Evolutionary conservation across 2,888 invertebrate genomes (phyloP).

Genomic region (Stenodera caucasica): DNA sequence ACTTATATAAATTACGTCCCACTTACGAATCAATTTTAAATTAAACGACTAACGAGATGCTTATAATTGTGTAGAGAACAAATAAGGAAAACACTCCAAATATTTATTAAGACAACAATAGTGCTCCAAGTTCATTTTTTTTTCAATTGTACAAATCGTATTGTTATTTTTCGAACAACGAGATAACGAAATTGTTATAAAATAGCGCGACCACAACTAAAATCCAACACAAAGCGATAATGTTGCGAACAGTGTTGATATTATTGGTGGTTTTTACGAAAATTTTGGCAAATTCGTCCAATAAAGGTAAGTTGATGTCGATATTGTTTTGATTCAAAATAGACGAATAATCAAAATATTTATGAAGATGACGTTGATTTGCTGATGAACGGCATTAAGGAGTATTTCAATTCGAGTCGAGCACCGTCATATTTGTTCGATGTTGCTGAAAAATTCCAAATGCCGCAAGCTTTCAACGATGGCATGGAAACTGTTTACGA

Average conservation of each 20-base stretch:
- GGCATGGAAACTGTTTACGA: constrained; percentile 14
- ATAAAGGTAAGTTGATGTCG: background rate
- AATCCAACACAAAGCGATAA: background rate
- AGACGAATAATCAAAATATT: background rate
- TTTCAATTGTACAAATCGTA: no score
- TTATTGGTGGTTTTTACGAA: background rate
- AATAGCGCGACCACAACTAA: background rate
- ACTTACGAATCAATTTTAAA: no score
- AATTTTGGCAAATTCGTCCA: background rate
- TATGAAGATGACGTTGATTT: constrained; percentile 6
- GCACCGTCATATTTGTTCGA: constrained; percentile 30
- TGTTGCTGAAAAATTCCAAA: constrained; percentile 26
- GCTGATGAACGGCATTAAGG: constrained; percentile 16
- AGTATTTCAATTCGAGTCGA: constrained; percentile 32
- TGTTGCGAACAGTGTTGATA: background rate
- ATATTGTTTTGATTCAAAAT: background rate
- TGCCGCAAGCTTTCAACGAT: constrained; percentile 35
- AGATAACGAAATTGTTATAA: background rate
- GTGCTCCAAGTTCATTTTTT: no score
- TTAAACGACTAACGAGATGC: no score
- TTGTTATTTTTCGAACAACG: no score
- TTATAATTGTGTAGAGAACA: no score
- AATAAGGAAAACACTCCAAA: no score
- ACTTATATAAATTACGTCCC: no score
- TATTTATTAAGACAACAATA: no score